Percentiles rank a stretch among this genome's conserved stretches.
Conservation (phyloP, 2,888 invertebrate genomes). For the Macrosiphum euphorbiae region DNA sequence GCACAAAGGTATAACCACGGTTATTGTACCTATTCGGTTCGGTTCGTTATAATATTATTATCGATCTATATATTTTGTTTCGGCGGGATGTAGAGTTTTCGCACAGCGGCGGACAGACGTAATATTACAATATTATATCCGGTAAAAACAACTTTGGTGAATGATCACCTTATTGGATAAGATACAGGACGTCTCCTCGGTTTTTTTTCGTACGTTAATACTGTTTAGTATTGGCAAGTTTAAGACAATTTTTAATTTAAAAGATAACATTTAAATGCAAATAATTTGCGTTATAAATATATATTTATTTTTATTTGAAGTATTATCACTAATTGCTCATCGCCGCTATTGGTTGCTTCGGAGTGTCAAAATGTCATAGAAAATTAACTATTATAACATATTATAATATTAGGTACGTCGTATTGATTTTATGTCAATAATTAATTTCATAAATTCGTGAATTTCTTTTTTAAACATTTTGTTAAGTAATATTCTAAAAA, state of each 20-base stretch:
- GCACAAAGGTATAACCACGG: neutral
- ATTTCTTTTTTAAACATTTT: neutral
- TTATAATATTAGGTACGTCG: too few species aligned
- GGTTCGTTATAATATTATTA: neutral
- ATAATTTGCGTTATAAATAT: neutral
- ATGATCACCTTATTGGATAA: neutral
- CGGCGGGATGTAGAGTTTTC: neutral
- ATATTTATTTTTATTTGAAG: neutral
- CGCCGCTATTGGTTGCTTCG: too few species aligned
- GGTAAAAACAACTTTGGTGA: neutral
- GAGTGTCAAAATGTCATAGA: too few species aligned
- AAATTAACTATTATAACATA: too few species aligned
- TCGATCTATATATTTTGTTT: neutral
- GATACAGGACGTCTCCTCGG: neutral
- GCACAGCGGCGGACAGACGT: neutral
- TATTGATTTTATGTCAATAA: too few species aligned
- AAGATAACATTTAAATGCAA: neutral
- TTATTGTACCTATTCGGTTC: neutral
- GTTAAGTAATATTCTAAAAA: neutral
- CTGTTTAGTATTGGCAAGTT: neutral
- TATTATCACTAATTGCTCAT: neutral
- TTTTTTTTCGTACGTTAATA: neutral
- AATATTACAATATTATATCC: neutral
- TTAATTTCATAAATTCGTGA: neutral
- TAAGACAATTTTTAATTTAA: neutral